phyloP scores from a whole-genome alignment of 2,113 vertebrate species.

The Platichthys flesus region DNA sequence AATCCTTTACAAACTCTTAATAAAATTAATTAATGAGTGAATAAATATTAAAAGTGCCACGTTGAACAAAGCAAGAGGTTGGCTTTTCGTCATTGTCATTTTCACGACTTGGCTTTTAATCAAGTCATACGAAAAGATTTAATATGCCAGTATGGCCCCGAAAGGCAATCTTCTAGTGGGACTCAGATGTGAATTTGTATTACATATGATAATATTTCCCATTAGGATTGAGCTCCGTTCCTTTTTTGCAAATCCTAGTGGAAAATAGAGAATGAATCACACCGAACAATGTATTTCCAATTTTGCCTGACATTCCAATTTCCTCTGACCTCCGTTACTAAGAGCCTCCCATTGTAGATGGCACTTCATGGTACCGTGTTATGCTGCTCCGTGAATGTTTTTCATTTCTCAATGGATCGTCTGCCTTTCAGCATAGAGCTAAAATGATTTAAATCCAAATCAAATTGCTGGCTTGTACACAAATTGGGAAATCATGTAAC shows the following conservation, averaged over 20 bases:
- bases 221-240: conserved; percentile 46
- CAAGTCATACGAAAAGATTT: conserved; percentile 46
- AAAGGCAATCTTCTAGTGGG: conserved; percentile 49
- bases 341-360: conserved; percentile 26
- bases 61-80: conserved; percentile 19
- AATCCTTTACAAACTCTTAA: conserved; percentile 17
- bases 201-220: conserved; percentile 60
- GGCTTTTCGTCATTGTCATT: conserved; percentile 34
- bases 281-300: conserved; percentile 51
- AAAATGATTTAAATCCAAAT: conserved; percentile 36
- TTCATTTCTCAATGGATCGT: conserved; percentile 19
- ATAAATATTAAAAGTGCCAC: conserved; percentile 48
- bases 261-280: conserved; percentile 48
- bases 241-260: conserved; percentile 36
- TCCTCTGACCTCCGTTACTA: conserved; percentile 56
- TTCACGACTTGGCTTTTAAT: conserved; percentile 49
- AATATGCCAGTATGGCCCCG: conserved; percentile 29
- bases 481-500: conserved; percentile 24
- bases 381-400: conserved; percentile 32
- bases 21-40: conserved; percentile 37
- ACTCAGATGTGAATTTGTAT: conserved; percentile 48
- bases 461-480: conserved; percentile 22
- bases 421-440: conserved; percentile 25
- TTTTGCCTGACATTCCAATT: conserved; percentile 53
- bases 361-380: conserved; percentile 1